A percentile compares a stretch with the other conserved stretches of the same genome.
Evolutionary conservation across 2,888 invertebrate species (phyloP).

Genomic region (Petrolisthes cinctipes): DNA sequence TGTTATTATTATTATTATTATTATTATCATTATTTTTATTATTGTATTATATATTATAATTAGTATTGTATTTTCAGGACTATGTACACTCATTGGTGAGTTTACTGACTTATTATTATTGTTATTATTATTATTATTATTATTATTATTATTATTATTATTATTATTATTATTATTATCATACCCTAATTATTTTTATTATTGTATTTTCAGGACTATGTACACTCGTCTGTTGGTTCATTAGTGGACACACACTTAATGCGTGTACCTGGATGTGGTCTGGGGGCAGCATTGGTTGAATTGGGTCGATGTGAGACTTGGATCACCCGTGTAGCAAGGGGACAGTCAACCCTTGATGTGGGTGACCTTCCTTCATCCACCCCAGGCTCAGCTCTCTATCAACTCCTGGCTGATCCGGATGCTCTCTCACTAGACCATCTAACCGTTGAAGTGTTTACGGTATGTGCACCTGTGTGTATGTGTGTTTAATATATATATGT

Average conservation of each 20-base stretch:
- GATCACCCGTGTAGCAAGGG: conserved; percentile 72
- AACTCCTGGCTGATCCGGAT: conserved; percentile 76
- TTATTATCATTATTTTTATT: too few relatives aligned
- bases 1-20: too few relatives aligned
- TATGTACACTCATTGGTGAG: too few relatives aligned
- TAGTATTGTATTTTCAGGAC: too few relatives aligned
- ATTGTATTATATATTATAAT: too few relatives aligned
- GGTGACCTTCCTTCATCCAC: conserved; percentile 74
- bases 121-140: too few relatives aligned
- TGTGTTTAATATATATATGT: too few relatives aligned
- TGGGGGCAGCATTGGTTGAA: conserved; percentile 74
- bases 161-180: too few relatives aligned
- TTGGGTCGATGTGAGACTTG: conserved; percentile 75
- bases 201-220: conserved; percentile 71
- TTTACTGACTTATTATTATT: too few relatives aligned
- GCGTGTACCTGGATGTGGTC: conserved; percentile 71
- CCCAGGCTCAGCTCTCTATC: conserved; percentile 75
- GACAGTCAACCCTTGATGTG: conserved; percentile 72
- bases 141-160: too few relatives aligned
- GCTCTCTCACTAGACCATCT: conserved; percentile 75
- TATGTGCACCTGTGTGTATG: conserved; percentile 68
- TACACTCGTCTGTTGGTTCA: conserved; percentile 72
- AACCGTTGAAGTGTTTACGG: conserved; percentile 74
- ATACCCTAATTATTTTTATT: too few relatives aligned
- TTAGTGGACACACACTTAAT: conserved; percentile 74